A percentile compares a stretch with the other conserved stretches of the same genome.
Conservation (phyloP, 2,888 invertebrate genomes). For the Peribatodes rhomboidaria region DNA sequence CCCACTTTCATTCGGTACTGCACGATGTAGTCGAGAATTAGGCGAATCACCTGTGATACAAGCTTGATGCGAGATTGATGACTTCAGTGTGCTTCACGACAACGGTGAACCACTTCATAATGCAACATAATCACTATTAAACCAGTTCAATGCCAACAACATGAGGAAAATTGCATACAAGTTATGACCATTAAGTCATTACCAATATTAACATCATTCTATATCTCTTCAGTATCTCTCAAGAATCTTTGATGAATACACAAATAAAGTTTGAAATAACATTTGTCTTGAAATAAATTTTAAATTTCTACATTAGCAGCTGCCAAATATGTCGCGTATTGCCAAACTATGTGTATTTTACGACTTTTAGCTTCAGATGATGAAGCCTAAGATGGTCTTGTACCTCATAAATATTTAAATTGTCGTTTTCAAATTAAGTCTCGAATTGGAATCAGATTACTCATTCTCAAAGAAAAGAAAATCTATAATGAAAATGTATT, state of each 20-base stretch:
- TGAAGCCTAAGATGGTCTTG: constrained; percentile 31
- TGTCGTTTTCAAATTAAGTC: constrained; percentile 21
- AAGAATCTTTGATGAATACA: background rate
- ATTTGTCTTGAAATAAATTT: constrained; percentile 58
- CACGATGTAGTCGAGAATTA: constrained; percentile 51
- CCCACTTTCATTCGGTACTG: constrained; percentile 57
- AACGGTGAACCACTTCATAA: constrained; percentile 27
- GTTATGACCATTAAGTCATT: constrained; percentile 26
- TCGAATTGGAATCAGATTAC: background rate
- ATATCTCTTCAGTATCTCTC: constrained; percentile 37
- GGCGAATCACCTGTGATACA: constrained; percentile 52
- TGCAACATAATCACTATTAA: constrained; percentile 38
- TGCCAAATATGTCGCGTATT: constrained; percentile 53
- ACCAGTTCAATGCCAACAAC: constrained; percentile 40
- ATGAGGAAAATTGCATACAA: constrained; percentile 27
- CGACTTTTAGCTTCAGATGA: constrained; percentile 41
- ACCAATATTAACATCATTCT: constrained; percentile 15
- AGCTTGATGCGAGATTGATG: constrained; percentile 56
- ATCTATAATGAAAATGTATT: background rate
- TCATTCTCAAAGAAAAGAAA: constrained; percentile 12
- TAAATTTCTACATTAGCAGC: constrained; percentile 52
- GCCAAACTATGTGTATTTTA: constrained; percentile 52
- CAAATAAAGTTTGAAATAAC: constrained; percentile 33
- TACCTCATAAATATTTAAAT: constrained; percentile 34
- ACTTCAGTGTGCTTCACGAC: constrained; percentile 25